Evolutionary conservation across 1,140 invertebrate species (phyloP), one percentile per base, ranked within the genome.

Genomic region (Bombus turneri): DNA sequence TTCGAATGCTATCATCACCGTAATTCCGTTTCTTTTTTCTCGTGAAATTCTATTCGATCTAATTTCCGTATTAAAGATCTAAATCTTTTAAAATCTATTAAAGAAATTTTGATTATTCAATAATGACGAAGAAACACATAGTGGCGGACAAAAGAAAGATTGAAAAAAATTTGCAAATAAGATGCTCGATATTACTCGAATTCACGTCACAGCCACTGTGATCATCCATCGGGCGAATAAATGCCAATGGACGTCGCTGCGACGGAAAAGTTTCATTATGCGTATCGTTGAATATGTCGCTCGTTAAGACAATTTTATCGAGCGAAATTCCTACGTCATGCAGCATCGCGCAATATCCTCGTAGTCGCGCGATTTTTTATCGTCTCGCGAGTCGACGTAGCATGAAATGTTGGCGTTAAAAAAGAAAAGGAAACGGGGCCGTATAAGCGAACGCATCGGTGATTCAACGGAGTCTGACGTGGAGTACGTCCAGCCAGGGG

Each of bases 341-440:
- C 72, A 77, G 66, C 75, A 34, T 43, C 75, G 66, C 71, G 59
- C 39, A 77, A 83, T 86, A 87, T 41, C 43, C n/a, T 83, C 78
- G 78, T 64, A 90, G 86, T 81, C 79, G 80, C 39, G 68, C 81
- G 73, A 91, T 90, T 91, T 91, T 79, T 91, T 91, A 91, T 91
- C 83, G 81, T 79, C 73, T 41, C 81, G 25, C 73, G 64, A 83
- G 86, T 81, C 74, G 59, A 86, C 89, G 84, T 75, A 76, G 57
- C 83, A 83, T 84, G 83, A 88, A 90, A 87, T 83, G 86, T 87
- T 71, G 79, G 47, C 53, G 41, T 15, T 71, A 62, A 74, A 83
- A 87, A 90, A 85, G 53, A 18, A 28, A 89, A 79, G 73, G 72
- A 85, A 82, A 62, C 37, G 82, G 39, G 47, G 31, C 28, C n/a